These are phyloP conservation scores for Phyllostomus hastatus DNA, from an alignment of 2,113 vertebrate genomes.

Conservation along the genomic window DNA sequence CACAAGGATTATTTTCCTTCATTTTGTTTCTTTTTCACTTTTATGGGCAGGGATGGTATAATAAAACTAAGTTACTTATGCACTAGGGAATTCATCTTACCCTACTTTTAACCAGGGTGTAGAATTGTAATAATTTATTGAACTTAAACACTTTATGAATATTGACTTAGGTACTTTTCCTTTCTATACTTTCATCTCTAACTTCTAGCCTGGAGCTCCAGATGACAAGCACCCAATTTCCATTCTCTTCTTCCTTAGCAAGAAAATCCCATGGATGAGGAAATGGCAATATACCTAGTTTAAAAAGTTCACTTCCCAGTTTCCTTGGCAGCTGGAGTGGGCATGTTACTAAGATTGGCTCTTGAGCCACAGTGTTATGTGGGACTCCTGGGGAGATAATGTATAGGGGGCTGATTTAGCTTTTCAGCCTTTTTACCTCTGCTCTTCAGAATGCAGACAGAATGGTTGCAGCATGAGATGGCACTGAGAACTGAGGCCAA, in stretches of 20 bases:
- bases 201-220: not conserved
- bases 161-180: not conserved
- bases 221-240: not conserved
- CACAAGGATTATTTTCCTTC: not conserved
- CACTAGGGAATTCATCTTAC: not conserved
- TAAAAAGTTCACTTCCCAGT: not conserved
- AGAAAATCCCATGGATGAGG: not conserved
- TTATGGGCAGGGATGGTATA: not conserved
- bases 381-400: not conserved
- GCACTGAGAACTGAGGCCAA: not conserved
- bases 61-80: slow-evolving; percentile 12
- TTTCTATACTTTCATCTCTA: not conserved
- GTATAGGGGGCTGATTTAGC: not conserved
- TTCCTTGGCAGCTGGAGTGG: not conserved
- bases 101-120: not conserved
- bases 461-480: not conserved
- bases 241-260: not conserved
- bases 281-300: not conserved
- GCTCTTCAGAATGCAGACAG: not conserved
- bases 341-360: not conserved
- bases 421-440: not conserved
- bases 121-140: not conserved
- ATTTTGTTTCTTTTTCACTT: not conserved
- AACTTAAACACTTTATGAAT: not conserved
- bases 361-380: not conserved